Base-by-base conservation (phyloP, 2,888 invertebrate species). In the Himalopsyche kuldschensis region DNA sequence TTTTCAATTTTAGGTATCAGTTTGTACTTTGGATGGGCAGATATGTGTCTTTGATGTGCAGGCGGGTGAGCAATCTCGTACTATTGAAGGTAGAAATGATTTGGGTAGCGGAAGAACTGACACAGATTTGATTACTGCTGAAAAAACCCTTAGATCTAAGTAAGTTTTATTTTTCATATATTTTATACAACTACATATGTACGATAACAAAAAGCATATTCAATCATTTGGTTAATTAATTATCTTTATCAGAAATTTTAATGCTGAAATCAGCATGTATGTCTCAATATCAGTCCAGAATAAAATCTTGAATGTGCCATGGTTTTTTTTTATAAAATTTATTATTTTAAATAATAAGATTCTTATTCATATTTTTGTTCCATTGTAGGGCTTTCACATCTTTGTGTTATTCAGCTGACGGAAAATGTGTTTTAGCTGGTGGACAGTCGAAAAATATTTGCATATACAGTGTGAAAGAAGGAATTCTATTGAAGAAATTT, bases 371-470 rank as follows among this genome's bases (percentile, higher is more conserved):
- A 6, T 32, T 77, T 82, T 78, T 17, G 75, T 80, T 79, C 85
- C 82, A 82, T 86, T 87, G 91, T 92, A 98, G 98, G 89, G 95
- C 96, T 0, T 99, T 99, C 90, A 96, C 96, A 3, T 95, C 96
- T 3, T 91, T 99, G 81, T 96, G 97, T 88, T 99, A 98, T 89
- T 96, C 98, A 0, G 97, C 98, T 0, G 98, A 99, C 91, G 99
- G 99, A 0, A 93, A 94, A 80, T 96, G 95, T 88, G 90, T 99
- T 4, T 90, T 99, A 47, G 98, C 98, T 24, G 99, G 95, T 6
- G 99, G 99, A 0, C 96, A 96, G 88, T 98, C 98, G 0, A 97
- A 98, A 89, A 95, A 96, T 89, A 95, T 99, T 76, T 99, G 99
- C 88, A 95, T 99, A 86, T 99, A 99, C 90, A 96, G 97, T 88